Base-by-base conservation (phyloP, 2,113 vertebrate species). In the Lagopus leucura region DNA sequence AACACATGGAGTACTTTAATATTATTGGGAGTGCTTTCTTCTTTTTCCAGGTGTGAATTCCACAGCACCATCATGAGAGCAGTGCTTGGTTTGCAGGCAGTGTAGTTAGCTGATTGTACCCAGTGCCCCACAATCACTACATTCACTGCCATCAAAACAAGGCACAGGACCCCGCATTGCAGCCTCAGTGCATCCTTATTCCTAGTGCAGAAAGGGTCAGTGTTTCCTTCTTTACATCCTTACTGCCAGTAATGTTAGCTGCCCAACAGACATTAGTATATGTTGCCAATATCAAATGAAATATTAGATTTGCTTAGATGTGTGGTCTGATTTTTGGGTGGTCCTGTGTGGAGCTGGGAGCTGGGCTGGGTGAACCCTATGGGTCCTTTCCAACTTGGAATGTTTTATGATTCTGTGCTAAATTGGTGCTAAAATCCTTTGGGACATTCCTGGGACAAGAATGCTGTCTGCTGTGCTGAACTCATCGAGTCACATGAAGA, bases 71-170 rank as follows among this genome's bases (percentile, higher is more conserved):
- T 14, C 40, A 34, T 60, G 70, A n/a, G 69, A 67, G 86, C 52
- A 92, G 98, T 97, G 91, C 97, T 98, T 98, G 98, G 98, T 98
- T 98, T 98, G 98, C 94, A 98, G 98, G 98, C 98, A 99, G 98
- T 99, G 98, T 97, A 96, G 97, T 98, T 99, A 98, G 98, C 98
- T 98, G 98, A 98, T 99, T 99, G 98, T 98, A 76, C 61, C 65
- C 38, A 5, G 4, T 6, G 11, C 42, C 15, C 64, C 84, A 36
- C 98, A 98, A 98, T 99, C 98, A 98, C 98, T 99, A 98, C 97
- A 97, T 95, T 95, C 97, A 98, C 98, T 98, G 98, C 98, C 98
- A 98, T 95, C 98, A 98, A 98, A 99, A 98, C 98, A 96, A 97
- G 97, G 96, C 97, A 95, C 97, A 88, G 91, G 71, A 79, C 93